These are phyloP conservation scores for human DNA, from an alignment of 2,113 vertebrate genomes.

Conservation along the genomic window GRCh38 chr3:62911501-62912000, in stretches of 20 bases:
- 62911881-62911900: background rate
- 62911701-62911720: background rate
- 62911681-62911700: background rate
- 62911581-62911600: slow-evolving; percentile 39
- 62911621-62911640: background rate
- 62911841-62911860: background rate
- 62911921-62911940: background rate
- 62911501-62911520: slow-evolving; percentile 56
- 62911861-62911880: background rate
- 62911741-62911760: background rate
- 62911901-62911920: background rate
- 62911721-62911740: background rate
- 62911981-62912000: background rate
- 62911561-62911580: slow-evolving; percentile 49
- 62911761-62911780: background rate
- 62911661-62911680: background rate
- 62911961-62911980: background rate
- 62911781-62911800: background rate
- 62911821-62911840: background rate
- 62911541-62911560: slow-evolving; percentile 43
- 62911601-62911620: background rate
- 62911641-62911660: background rate
- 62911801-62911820: background rate
- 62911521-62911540: slow-evolving; percentile 52
- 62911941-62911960: background rate